Conservation (phyloP, 1,140 invertebrate species). For the Manduca sexta region DNA sequence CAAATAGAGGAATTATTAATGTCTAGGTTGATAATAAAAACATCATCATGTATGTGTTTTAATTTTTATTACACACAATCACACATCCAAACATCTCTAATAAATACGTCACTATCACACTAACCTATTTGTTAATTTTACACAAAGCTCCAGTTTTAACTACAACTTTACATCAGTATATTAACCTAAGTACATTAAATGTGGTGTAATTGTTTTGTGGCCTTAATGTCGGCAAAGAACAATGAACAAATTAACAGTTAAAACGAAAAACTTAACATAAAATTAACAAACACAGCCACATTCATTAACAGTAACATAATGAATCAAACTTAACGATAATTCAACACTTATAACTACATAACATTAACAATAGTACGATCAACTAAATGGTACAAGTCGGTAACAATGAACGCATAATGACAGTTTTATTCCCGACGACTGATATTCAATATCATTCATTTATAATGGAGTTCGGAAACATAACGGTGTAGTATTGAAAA, state of each 20-base stretch:
- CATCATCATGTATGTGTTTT: not conserved
- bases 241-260: slow-evolving; percentile 44
- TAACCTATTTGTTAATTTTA: slow-evolving; percentile 66
- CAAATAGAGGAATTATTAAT: too few relatives aligned
- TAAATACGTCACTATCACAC: slow-evolving; percentile 31
- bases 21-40: too few relatives aligned
- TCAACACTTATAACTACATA: slow-evolving; percentile 62
- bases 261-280: slow-evolving; percentile 71
- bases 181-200: not conserved
- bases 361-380: slow-evolving; percentile 45
- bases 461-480: too few relatives aligned
- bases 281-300: slow-evolving; percentile 70
- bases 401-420: slow-evolving; percentile 39
- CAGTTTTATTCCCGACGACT: slow-evolving; percentile 40
- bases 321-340: slow-evolving; percentile 60
- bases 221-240: slow-evolving; percentile 63
- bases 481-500: too few relatives aligned
- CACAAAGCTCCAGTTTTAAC: slow-evolving; percentile 66
- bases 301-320: slow-evolving; percentile 47
- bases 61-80: slow-evolving; percentile 50
- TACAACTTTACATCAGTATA: slow-evolving; percentile 17
- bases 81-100: slow-evolving; percentile 57
- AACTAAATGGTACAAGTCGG: slow-evolving; percentile 29
- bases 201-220: slow-evolving; percentile 18
- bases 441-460: not conserved